Percentiles rank a stretch among this genome's conserved stretches.
Evolutionary conservation across 2,888 invertebrate species (phyloP).

Genomic region (Cylindroiulus punctatus): DNA sequence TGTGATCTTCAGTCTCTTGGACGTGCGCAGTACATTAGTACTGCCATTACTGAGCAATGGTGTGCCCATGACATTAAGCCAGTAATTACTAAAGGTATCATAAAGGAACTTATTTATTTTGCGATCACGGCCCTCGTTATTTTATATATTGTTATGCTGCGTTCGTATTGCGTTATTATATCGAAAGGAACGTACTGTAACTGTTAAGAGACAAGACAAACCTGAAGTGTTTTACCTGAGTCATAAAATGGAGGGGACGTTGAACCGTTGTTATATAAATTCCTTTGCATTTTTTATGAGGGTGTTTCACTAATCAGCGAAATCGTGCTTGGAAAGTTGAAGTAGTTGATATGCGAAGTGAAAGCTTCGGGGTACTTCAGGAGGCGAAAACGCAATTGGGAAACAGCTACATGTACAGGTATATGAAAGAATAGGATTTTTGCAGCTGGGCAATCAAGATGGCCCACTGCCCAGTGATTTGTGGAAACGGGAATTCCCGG

Average conservation of each 20-base stretch:
- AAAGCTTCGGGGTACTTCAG: neutral
- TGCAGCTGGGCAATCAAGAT: neutral
- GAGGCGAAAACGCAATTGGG: neutral
- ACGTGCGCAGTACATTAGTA: too few species aligned
- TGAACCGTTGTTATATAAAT: constrained; percentile 9
- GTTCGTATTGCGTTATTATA: too few species aligned
- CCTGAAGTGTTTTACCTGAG: neutral
- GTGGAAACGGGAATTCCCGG: constrained; percentile 19
- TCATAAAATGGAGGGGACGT: neutral
- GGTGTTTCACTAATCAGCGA: constrained; percentile 13
- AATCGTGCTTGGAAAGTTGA: constrained; percentile 39
- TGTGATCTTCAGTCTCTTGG: too few species aligned
- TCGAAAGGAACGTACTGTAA: too few species aligned
- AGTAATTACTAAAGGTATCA: too few species aligned
- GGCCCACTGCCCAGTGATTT: neutral
- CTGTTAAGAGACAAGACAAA: neutral
- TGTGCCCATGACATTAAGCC: too few species aligned
- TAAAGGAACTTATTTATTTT: too few species aligned
- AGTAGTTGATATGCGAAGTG: constrained; percentile 14
- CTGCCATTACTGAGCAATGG: too few species aligned
- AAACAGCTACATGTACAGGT: neutral
- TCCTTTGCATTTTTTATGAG: neutral
- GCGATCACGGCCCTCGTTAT: too few species aligned
- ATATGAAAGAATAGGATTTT: neutral
- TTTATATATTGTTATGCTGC: too few species aligned